phyloP scores from a whole-genome alignment of 2,113 vertebrate genomes.

The Dendrocopos noguchii region DNA sequence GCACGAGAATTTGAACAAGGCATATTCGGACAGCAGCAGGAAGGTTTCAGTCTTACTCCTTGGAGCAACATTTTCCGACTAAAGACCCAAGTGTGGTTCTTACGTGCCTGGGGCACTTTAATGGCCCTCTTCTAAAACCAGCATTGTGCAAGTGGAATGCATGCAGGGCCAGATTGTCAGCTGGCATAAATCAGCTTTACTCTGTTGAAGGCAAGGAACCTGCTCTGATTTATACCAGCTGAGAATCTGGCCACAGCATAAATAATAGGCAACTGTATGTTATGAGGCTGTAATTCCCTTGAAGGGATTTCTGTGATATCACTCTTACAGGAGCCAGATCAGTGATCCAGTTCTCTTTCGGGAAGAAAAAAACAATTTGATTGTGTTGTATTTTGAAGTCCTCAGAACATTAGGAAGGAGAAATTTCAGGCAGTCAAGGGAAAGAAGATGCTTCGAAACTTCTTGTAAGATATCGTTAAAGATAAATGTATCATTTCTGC shows the following conservation, averaged over 20 bases:
- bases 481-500: background rate
- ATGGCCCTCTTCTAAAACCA: slow-evolving; percentile 40
- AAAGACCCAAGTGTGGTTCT: slow-evolving; percentile 16
- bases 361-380: background rate
- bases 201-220: slow-evolving; percentile 44
- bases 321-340: background rate
- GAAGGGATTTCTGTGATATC: slow-evolving; percentile 30
- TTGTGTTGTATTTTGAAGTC: slow-evolving; percentile 4
- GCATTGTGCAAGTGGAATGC: slow-evolving; percentile 40
- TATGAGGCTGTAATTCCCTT: slow-evolving; percentile 38
- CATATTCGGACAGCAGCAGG: background rate
- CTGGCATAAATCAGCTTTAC: slow-evolving; percentile 66
- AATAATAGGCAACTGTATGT: slow-evolving; percentile 54
- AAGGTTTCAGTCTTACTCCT: slow-evolving; percentile 18
- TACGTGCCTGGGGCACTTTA: slow-evolving; percentile 19
- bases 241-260: slow-evolving; percentile 43
- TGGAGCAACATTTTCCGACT: background rate
- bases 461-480: background rate
- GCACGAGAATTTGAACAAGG: background rate
- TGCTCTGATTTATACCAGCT: slow-evolving; percentile 66
- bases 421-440: background rate
- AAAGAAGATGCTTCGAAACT: background rate
- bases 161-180: slow-evolving; percentile 45
- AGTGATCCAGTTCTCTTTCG: slow-evolving; percentile 17
- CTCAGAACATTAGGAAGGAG: background rate